Base-by-base conservation (phyloP, 37 sponge, comb jelly and placozoan genomes). In the Cliona cf. orientalis region DNA sequence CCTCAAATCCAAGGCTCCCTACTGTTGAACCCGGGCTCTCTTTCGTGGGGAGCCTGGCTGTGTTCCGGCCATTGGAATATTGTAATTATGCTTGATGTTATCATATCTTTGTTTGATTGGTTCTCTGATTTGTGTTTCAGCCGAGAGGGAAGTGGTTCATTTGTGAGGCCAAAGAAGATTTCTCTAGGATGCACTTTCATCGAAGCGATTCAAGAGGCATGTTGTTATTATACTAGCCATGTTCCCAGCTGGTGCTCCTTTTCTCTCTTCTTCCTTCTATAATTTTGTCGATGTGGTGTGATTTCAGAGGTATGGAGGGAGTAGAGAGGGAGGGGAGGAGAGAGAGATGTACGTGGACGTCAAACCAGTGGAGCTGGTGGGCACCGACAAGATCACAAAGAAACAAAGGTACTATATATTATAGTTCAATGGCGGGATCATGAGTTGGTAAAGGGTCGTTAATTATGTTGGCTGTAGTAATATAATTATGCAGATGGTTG, bases 141-240 rank as follows among this genome's bases (percentile, higher is more conserved):
- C 3, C 39, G 46, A 9, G 69, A 86, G 42, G 72, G 69, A 33
- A 81, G 87, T 82, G 97, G 90, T 0, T 97, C 97, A 3, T 97
- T 97, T 74, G 76, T 97, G 12, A 31, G 97, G 19, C 83, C 86
- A 0, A 92, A 89, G 69, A 91, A 86, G 69, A 63, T 92, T 23
- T 25, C 66, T 17, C 46, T 84, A 14, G 96, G 97, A 34, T 39
- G 31, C 39, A 82, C 87, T 42, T 87, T 96, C 55, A 43, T 79
- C 3, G 59, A 88, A 49, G 95, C 83, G 17, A 25, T 96, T 40
- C 60, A 68, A 40, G 40, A 68, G 76, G 88, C 81, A 28, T 21
- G 26, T 58, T n/a, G n/a, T n/a, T n/a, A n/a, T n/a, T n/a, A n/a
- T n/a, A n/a, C n/a, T n/a, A n/a, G n/a, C n/a, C n/a, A 25, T 59